phyloP scores from a whole-genome alignment of 1,140 invertebrate species.

The Drosophila arawakana region DNA sequence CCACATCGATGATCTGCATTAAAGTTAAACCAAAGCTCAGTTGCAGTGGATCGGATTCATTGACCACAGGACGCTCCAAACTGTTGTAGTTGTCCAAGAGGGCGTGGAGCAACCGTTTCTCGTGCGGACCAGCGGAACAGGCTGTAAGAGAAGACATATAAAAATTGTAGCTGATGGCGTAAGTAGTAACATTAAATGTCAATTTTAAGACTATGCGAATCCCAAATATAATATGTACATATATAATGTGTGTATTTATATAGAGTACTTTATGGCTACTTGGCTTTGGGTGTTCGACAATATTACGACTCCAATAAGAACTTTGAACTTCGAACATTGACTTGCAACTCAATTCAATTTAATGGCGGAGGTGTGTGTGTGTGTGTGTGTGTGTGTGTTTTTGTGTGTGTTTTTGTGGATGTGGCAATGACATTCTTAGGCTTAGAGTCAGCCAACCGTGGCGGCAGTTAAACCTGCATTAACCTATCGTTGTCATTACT shows the following conservation, averaged over 20 bases:
- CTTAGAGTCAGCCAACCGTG: constrained; percentile 42
- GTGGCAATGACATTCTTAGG: constrained; percentile 32
- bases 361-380: background rate
- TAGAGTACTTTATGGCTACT: constrained; percentile 5
- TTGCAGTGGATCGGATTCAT: constrained; percentile 97
- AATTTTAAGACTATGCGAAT: background rate
- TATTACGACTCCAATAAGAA: constrained; percentile 23
- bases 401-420: constrained; percentile 1
- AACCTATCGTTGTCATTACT: constrained; percentile 55
- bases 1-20: constrained; percentile 99
- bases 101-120: constrained; percentile 95
- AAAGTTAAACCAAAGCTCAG: constrained; percentile 98
- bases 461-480: constrained; percentile 61
- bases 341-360: constrained; percentile 39
- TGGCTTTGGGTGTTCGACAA: constrained; percentile 1
- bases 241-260: background rate
- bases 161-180: no score
- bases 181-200: constrained; percentile 9
- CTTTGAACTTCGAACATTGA: constrained; percentile 10
- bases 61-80: constrained; percentile 97
- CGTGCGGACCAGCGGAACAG: constrained; percentile 93
- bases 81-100: constrained; percentile 98
- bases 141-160: constrained; percentile 85
- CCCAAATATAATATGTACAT: background rate
- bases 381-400: background rate